These are phyloP conservation scores for Mantis religiosa DNA, from an alignment of 2,888 invertebrate species.

Conservation along the genomic window DNA sequence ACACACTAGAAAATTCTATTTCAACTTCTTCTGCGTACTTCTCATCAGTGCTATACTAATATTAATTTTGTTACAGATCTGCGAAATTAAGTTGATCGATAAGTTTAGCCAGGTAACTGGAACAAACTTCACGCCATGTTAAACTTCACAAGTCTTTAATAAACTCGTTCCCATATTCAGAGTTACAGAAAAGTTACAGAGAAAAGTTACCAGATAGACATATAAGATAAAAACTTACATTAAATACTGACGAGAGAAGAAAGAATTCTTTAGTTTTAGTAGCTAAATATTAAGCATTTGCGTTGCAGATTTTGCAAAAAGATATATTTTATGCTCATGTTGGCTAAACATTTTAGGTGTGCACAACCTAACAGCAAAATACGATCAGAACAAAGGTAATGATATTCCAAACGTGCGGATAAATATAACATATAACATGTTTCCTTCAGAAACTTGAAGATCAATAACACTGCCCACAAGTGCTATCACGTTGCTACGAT, in stretches of 20 bases:
- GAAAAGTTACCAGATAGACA: not conserved
- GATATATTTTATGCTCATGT: not conserved
- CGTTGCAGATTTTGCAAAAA: not conserved
- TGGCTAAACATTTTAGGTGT: not conserved
- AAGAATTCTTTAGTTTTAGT: not conserved
- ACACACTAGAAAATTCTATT: slow-evolving; percentile 22
- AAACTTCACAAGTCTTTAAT: not conserved
- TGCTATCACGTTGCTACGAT: not conserved
- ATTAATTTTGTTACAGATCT: slow-evolving; percentile 23
- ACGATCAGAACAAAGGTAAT: not conserved
- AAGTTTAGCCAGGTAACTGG: slow-evolving; percentile 15
- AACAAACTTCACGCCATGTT: not conserved
- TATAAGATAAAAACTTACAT: not conserved
- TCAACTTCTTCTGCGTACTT: slow-evolving; percentile 19
- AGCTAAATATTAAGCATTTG: not conserved
- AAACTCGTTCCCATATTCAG: not conserved
- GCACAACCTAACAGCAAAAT: not conserved
- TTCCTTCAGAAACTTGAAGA: not conserved
- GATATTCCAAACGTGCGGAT: not conserved
- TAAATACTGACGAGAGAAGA: not conserved
- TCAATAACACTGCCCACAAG: not conserved
- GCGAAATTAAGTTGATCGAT: slow-evolving; percentile 27
- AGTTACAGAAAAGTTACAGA: not conserved
- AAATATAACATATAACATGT: not conserved
- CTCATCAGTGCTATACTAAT: slow-evolving; percentile 25